Conservation (phyloP, 1,140 invertebrate genomes). For the Oppia nitens region DNA sequence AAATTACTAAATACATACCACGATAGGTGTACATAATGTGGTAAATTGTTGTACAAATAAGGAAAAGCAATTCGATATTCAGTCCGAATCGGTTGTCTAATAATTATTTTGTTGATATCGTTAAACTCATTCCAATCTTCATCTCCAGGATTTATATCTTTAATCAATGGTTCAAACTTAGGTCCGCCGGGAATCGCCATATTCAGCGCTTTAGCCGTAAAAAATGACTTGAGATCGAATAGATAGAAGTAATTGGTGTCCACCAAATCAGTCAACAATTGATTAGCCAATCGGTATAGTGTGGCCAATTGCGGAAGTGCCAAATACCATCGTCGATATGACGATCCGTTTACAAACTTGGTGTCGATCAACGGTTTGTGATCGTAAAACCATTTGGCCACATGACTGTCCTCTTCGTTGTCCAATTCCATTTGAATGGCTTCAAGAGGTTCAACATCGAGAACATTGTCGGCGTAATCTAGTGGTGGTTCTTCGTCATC, state of each 20-base stretch:
- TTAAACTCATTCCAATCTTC: constrained; percentile 99
- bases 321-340: constrained; percentile 90
- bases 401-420: constrained; percentile 45
- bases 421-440: constrained; percentile 98
- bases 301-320: constrained; percentile 91
- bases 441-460: constrained; percentile 97
- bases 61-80: constrained; percentile 99
- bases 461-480: constrained; percentile 96
- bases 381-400: constrained; percentile 94
- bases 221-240: constrained; percentile 98
- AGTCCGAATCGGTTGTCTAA: constrained; percentile 90
- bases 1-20: constrained; percentile 45
- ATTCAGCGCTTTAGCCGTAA: constrained; percentile 97
- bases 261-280: constrained; percentile 91
- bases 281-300: constrained; percentile 89
- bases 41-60: constrained; percentile 96
- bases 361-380: constrained; percentile 87
- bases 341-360: constrained; percentile 87
- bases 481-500: constrained; percentile 99
- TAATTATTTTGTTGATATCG: constrained; percentile 99
- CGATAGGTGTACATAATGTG: constrained; percentile 72
- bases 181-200: constrained; percentile 99
- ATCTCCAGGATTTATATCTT: constrained; percentile 89
- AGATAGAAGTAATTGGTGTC: constrained; percentile 99
- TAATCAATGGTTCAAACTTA: constrained; percentile 97